These are phyloP conservation scores for Holothuria leucospilota DNA, from an alignment of 53 echinoderm and acorn worm species.

Conservation along the genomic window DNA sequence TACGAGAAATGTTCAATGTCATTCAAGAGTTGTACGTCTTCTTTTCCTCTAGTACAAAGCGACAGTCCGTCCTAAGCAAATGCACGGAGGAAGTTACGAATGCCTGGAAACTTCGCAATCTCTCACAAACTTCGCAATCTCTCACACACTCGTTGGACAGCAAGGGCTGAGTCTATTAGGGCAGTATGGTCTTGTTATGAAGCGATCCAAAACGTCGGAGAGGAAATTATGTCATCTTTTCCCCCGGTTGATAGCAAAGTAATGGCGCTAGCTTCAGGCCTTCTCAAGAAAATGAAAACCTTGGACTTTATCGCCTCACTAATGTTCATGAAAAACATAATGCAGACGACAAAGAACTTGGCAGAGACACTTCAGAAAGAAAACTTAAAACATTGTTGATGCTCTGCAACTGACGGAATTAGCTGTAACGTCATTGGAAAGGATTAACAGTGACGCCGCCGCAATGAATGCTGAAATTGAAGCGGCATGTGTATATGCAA, in stretches of 20 bases:
- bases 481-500: not conserved
- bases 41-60: not conserved
- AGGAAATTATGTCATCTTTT: not conserved
- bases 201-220: not conserved
- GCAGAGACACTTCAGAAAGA: not conserved
- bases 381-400: too few relatives aligned
- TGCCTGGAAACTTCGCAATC: not conserved
- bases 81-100: not conserved
- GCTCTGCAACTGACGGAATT: not conserved
- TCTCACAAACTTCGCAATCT: not conserved
- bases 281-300: not conserved
- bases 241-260: not conserved
- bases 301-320: not conserved
- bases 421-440: not conserved
- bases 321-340: not conserved
- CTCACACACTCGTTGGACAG: not conserved
- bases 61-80: not conserved
- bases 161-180: not conserved
- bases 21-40: not conserved
- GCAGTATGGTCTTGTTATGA: not conserved
- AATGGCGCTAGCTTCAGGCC: not conserved
- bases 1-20: not conserved
- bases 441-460: not conserved
- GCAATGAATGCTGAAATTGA: conserved; percentile 33
- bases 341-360: too few relatives aligned